phyloP scores from a whole-genome alignment of 2,113 vertebrate genomes.

The Cynocephalus volans region DNA sequence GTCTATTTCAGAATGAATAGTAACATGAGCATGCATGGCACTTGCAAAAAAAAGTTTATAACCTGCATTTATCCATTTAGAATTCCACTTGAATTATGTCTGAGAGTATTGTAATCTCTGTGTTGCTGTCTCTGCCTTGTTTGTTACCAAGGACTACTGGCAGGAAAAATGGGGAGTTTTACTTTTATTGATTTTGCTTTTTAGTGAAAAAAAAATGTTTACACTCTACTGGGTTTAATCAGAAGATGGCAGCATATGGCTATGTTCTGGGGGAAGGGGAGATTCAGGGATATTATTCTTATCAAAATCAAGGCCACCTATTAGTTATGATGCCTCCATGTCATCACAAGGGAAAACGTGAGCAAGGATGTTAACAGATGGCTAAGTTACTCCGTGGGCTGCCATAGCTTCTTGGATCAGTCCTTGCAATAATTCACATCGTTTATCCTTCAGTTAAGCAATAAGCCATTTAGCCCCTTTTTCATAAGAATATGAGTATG shows the following conservation, averaged over 20 bases:
- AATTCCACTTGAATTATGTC: neutral
- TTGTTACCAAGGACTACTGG: constrained; percentile 40
- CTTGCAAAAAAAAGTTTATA: constrained; percentile 15
- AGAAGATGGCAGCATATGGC: constrained; percentile 68
- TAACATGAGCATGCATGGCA: constrained; percentile 64
- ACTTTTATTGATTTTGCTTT: constrained; percentile 65
- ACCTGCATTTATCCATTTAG: constrained; percentile 29
- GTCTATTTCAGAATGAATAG: constrained; percentile 76
- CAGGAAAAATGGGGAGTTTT: constrained; percentile 62
- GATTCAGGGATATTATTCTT: constrained; percentile 55
- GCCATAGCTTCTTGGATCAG: constrained; percentile 56
- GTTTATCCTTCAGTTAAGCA: constrained; percentile 55
- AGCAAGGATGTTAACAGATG: constrained; percentile 47
- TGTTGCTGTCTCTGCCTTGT: neutral
- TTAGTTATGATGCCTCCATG: constrained; percentile 56
- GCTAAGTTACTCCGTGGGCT: neutral
- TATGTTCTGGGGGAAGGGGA: neutral
- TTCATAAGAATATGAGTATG: constrained; percentile 4
- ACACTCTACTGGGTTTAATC: constrained; percentile 31
- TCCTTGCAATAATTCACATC: constrained; percentile 57
- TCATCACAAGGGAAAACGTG: constrained; percentile 52
- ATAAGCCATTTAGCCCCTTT: constrained; percentile 42
- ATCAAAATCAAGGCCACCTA: constrained; percentile 73
- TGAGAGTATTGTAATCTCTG: constrained; percentile 20
- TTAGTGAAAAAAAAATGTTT: constrained; percentile 38